Conservation (phyloP, 2,797 vertebrate genomes). For the Mycteria americana region DNA sequence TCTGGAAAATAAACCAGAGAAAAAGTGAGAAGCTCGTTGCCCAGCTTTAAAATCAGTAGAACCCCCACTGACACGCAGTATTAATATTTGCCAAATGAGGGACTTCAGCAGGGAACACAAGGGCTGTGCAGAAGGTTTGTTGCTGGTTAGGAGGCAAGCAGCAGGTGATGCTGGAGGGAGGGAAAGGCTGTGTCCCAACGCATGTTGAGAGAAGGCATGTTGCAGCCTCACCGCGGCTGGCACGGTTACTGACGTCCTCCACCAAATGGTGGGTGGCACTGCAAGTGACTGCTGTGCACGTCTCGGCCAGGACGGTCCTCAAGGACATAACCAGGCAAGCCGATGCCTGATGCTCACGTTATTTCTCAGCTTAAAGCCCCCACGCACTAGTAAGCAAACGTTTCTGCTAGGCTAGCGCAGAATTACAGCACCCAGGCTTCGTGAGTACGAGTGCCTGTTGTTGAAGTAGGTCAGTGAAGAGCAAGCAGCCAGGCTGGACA, state of each 20-base stretch:
- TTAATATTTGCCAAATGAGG: neutral
- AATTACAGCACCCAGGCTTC: neutral
- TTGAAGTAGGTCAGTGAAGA: neutral
- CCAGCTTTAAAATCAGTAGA: neutral
- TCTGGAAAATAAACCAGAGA: neutral
- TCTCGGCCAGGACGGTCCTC: neutral
- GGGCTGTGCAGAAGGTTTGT: neutral
- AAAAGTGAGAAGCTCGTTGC: neutral
- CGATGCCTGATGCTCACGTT: neutral
- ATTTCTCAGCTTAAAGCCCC: neutral
- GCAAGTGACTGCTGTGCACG: fast-evolving
- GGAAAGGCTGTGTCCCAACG: neutral
- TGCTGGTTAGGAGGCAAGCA: neutral
- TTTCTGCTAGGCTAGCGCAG: neutral
- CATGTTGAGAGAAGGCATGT: neutral
- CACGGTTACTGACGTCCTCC: fast-evolving
- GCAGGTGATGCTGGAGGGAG: neutral
- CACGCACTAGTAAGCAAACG: neutral
- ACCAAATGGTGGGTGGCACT: neutral
- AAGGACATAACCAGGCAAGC: neutral
- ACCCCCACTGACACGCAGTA: neutral
- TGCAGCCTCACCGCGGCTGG: neutral
- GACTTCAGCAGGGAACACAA: neutral
- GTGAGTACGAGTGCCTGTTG: fast-evolving
- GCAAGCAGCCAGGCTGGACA: neutral